Base-by-base conservation (phyloP, 2,113 vertebrate species). In the Phycodurus eques region DNA sequence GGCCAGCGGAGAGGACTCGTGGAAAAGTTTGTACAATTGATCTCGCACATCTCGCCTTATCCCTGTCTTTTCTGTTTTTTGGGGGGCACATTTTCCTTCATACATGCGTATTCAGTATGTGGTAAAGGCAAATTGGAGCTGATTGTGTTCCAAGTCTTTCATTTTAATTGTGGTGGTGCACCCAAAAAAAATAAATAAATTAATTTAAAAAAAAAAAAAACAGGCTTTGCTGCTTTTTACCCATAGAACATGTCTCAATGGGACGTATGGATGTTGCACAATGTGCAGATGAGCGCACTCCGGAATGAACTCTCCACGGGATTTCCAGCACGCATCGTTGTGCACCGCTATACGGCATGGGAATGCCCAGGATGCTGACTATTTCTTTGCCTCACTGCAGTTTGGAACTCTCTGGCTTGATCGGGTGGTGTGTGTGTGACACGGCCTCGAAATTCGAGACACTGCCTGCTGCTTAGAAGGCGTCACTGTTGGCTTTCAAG, bases 21-120 rank as follows among this genome's bases (percentile, higher is more conserved):
- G 75, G 85, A 90, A 83, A 90, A 87, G 89, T 92, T 92, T 85
- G 90, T 90, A 87, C 92, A 91, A 92, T 91, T 92, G 90, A 92
- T 92, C 88, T 88, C 4, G 14, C 11, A 11, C 22, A 7, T 42
- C 31, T 14, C 69, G 35, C 65, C 65, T 63, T 5, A 13, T 46
- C 14, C 68, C 27, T 27, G 27, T 27, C 27, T 66, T 53, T 49
- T 61, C 56, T 61, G 43, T 47, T 62, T 61, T 87, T 77, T 79
- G 80, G 74, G 27, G 78, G 66, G 54, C 65, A 78, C 77, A 84
- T 80, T 82, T 27, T 51, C n/a, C 66, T 27, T 17, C 22, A 43
- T 63, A 19, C 9, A 80, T 83, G 83, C 86, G 86, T 90, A 87
- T 88, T 86, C 72, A 71, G 81, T 82, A 87, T 87, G 80, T 31